Percentiles rank a stretch among this genome's conserved stretches.
Conservation (phyloP, 2,888 invertebrate genomes). For the Drosophila diplacantha region DNA sequence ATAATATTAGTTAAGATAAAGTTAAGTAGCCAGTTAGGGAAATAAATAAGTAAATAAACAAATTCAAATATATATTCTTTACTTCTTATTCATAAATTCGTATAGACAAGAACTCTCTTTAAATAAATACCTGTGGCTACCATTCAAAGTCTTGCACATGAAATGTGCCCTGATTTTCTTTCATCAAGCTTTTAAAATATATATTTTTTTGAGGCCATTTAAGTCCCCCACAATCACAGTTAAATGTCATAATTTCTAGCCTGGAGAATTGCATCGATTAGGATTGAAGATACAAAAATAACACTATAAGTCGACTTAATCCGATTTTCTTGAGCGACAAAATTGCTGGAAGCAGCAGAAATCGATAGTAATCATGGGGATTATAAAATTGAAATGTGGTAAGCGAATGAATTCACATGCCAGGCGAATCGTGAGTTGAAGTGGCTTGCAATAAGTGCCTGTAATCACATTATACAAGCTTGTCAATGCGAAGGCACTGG, state of each 20-base stretch:
- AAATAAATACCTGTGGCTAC: not conserved
- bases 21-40: no score
- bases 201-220: not conserved
- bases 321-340: constrained; percentile 1
- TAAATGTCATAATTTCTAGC: not conserved
- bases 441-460: constrained; percentile 10
- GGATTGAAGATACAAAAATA: constrained; percentile 1
- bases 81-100: not conserved
- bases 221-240: not conserved
- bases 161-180: not conserved
- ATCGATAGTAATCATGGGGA: constrained; percentile 21
- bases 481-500: not conserved
- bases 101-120: not conserved
- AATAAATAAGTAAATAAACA: no score
- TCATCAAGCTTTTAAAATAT: not conserved
- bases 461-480: constrained; percentile 15
- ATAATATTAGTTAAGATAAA: no score
- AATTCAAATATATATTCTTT: not conserved
- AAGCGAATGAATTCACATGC: constrained; percentile 7
- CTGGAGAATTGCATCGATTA: constrained; percentile 2
- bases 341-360: not conserved
- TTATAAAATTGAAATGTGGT: constrained; percentile 26
- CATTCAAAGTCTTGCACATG: not conserved
- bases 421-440: not conserved
- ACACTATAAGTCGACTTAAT: not conserved